A percentile compares a stretch with the other conserved stretches of the same genome.
Conservation (phyloP, 2,888 invertebrate genomes). For the Camponotus fellah region DNA sequence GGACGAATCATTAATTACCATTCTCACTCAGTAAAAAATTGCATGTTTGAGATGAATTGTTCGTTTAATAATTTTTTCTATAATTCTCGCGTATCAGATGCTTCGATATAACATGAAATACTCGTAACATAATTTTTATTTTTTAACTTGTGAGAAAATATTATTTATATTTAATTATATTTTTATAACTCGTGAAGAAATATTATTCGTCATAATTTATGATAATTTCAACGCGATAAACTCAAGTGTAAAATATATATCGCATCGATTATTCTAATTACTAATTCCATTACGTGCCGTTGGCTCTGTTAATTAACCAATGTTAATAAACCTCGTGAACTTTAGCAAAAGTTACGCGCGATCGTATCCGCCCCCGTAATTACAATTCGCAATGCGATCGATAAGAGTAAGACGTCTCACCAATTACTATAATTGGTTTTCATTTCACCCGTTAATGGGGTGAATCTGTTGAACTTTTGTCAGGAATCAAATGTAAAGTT, state of each 20-base stretch:
- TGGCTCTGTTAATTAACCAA: conserved; percentile 19
- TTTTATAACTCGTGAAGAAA: neutral
- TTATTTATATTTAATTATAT: neutral
- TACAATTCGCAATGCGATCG: conserved; percentile 35
- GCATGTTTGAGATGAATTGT: neutral
- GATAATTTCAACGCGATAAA: neutral
- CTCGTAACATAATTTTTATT: neutral
- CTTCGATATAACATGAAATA: neutral
- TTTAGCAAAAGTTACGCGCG: neutral
- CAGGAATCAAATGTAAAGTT: conserved; percentile 18
- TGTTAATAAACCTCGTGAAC: neutral
- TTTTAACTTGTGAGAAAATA: too few species aligned
- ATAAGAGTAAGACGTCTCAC: neutral
- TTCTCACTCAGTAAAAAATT: neutral
- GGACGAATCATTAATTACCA: neutral
- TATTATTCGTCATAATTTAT: neutral
- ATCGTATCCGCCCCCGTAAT: neutral
- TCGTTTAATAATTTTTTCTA: neutral
- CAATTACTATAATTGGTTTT: conserved; percentile 22
- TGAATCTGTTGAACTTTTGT: conserved; percentile 12
- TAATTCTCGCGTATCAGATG: neutral
- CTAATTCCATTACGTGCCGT: neutral
- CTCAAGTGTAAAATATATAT: neutral
- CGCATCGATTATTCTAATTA: conserved; percentile 16
- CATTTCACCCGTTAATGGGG: neutral